Evolutionary conservation across 2,797 vertebrate genomes (phyloP).

Genomic region (Percopsis omiscomaycus): DNA sequence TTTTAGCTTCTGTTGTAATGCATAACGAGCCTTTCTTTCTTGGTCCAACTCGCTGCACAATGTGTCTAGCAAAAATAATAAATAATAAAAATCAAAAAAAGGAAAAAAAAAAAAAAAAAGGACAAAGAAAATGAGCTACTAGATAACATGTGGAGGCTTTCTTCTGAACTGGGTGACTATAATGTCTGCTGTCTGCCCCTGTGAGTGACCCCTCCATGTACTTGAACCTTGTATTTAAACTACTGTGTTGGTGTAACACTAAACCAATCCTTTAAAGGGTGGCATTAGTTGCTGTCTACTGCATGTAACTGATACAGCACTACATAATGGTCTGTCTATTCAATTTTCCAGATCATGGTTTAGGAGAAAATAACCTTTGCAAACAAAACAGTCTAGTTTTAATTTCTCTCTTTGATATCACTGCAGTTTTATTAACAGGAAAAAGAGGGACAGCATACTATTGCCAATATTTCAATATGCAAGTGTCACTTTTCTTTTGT

Average conservation of each 20-base stretch:
- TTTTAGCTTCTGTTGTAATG: constrained; percentile 95
- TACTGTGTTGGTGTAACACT: constrained; percentile 56
- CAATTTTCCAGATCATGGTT: constrained; percentile 74
- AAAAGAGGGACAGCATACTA: constrained; percentile 15
- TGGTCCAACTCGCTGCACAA: constrained; percentile 94
- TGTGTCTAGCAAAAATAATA: constrained; percentile 79
- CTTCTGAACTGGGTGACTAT: constrained; percentile 36
- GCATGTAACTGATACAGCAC: constrained; percentile 73
- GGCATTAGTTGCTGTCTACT: constrained; percentile 71
- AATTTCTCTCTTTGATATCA: constrained; percentile 52
- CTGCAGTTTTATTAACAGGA: constrained; percentile 39
- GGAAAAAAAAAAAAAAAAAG: constrained; percentile 23
- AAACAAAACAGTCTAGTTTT: constrained; percentile 68
- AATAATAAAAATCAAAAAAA: constrained; percentile 39
- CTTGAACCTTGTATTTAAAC: constrained; percentile 75
- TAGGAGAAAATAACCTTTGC: constrained; percentile 68
- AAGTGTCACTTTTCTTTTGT: constrained; percentile 76
- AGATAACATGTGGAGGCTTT: constrained; percentile 12
- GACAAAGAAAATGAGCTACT: constrained; percentile 28
- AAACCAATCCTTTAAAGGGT: constrained; percentile 71
- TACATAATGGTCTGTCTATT: constrained; percentile 69
- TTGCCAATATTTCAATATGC: constrained; percentile 63
- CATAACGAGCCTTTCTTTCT: constrained; percentile 91
- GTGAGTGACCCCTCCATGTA: constrained; percentile 70
- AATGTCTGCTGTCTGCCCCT: constrained; percentile 55